Base-by-base conservation (phyloP, 2,113 vertebrate genomes). In the Aptenodytes patagonicus region DNA sequence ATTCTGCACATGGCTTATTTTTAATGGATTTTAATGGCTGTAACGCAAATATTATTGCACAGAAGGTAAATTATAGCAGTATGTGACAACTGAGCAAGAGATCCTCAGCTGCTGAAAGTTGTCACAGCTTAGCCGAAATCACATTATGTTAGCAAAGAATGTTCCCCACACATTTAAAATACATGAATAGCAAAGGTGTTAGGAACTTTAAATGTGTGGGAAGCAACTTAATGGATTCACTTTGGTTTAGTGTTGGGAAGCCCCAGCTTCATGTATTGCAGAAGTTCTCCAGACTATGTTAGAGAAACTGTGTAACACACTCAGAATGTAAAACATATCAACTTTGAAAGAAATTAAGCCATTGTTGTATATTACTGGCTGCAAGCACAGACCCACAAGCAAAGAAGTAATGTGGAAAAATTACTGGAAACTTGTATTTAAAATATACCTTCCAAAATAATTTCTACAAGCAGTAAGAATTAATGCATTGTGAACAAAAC, bases 391-490 rank as follows among this genome's bases (percentile, higher is more conserved):
- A 82, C 83, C 66, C 84, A 95, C 82, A 93, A 95, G 83, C 76
- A 55, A 96, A 95, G 66, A 70, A 97, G n/a, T 95, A 96, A 91
- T 89, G 66, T 87, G 79, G 83, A 97, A 97, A 97, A 95, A 96
- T 93, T 95, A 97, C 80, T 93, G 95, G 95, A 97, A 98, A 97
- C 70, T 94, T 7, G 4, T 92, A 91, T 97, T 97, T 98, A 97
- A 98, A 98, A 95, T 84, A 96, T 90, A 97, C 86, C 87, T 97
- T 96, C 92, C 90, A 97, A 97, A 97, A 95, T 87, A 88, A 96
- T 97, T 97, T 98, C 88, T 98, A 95, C 58, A 92, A 93, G 76
- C 78, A 90, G 66, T 73, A 95, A 97, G 95, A 97, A 96, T 93
- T 95, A 95, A 95, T 89, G 80, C 89, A 81, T 94, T 97, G 55